These are phyloP conservation scores for Agriopis leucophaearia DNA, from an alignment of 2,888 invertebrate genomes.

Conservation along the genomic window DNA sequence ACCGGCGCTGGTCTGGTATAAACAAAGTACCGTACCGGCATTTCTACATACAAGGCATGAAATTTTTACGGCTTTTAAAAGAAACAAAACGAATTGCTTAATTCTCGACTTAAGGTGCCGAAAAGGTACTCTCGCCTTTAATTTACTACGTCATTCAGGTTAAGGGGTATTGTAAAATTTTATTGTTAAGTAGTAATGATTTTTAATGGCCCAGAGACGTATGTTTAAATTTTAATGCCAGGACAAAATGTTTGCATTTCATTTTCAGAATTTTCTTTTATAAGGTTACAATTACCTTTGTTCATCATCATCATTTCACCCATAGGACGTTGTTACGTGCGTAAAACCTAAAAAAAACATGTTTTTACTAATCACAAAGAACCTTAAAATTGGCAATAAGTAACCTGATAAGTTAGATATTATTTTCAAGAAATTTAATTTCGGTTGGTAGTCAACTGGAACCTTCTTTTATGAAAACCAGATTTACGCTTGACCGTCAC, in stretches of 20 bases:
- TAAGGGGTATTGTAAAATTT: constrained; percentile 60
- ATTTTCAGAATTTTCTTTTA: constrained; percentile 12
- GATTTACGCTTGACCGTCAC: no score
- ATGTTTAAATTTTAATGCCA: constrained; percentile 25
- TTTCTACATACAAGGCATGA: constrained; percentile 44
- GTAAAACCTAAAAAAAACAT: no score
- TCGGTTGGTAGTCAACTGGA: no score
- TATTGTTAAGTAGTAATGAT: constrained; percentile 54
- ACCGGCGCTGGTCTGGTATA: constrained; percentile 6
- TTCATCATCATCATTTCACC: no score
- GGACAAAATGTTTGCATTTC: neutral
- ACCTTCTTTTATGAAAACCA: no score
- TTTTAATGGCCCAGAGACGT: constrained; percentile 45
- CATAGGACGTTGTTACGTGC: no score
- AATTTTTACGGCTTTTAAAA: constrained; percentile 44
- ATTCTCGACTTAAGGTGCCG: constrained; percentile 47
- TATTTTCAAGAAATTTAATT: no score
- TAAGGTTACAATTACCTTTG: neutral
- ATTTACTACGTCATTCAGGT: constrained; percentile 51
- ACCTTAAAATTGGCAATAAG: no score
- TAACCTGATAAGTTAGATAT: no score
- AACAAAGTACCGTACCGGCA: constrained; percentile 27
- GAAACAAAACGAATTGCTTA: constrained; percentile 54
- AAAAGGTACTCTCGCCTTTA: constrained; percentile 44
- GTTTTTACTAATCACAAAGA: no score